phyloP scores from a whole-genome alignment of 2,888 invertebrate species.

The Drosophila percnosoma region DNA sequence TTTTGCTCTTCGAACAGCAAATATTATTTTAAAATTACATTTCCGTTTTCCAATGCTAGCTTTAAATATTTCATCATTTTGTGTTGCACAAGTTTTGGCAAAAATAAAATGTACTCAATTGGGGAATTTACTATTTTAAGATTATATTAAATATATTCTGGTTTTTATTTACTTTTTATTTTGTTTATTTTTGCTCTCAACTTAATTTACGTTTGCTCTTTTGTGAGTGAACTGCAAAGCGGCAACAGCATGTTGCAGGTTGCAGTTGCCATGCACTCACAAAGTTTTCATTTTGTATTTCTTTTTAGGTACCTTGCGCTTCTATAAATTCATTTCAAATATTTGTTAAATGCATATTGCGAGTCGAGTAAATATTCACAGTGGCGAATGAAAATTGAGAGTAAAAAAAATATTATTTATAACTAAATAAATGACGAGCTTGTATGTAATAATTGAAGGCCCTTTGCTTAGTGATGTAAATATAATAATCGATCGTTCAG shows the following conservation, averaged over 20 bases:
- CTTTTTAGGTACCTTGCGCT: neutral
- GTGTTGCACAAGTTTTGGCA: neutral
- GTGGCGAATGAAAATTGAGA: neutral
- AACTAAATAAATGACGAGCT: conserved; percentile 39
- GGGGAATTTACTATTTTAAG: neutral
- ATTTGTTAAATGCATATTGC: conserved; percentile 13
- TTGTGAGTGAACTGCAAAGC: conserved; percentile 12
- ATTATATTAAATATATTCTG: neutral
- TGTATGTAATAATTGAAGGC: conserved; percentile 29
- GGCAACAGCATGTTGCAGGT: conserved; percentile 4
- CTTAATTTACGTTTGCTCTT: conserved; percentile 11
- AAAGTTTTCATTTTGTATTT: neutral
- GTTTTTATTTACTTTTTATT: neutral
- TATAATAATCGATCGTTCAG: conserved; percentile 7
- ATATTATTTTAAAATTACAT: neutral
- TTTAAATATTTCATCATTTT: neutral
- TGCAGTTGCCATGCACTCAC: conserved; percentile 11
- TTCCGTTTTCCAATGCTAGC: neutral
- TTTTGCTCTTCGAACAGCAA: neutral
- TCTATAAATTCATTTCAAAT: conserved; percentile 13
- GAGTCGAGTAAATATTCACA: neutral
- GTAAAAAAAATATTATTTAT: conserved; percentile 8
- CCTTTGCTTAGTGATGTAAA: conserved; percentile 46
- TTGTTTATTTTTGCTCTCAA: conserved; percentile 6
- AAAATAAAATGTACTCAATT: conserved; percentile 1